phyloP scores from a whole-genome alignment of 1,140 invertebrate species.

The Drosophila pachea region DNA sequence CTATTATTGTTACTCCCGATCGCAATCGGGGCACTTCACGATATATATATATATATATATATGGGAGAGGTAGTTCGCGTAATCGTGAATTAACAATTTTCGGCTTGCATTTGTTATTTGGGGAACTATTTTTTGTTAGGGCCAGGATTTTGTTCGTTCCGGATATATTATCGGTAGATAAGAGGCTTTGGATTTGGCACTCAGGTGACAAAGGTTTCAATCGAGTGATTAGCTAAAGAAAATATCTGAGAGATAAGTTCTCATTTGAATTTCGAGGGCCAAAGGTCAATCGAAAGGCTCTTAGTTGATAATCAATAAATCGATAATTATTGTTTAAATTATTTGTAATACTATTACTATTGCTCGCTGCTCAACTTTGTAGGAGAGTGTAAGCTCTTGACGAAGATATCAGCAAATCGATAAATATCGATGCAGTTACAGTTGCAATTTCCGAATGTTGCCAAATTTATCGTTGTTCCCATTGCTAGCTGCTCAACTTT shows the following conservation, averaged over 20 bases:
- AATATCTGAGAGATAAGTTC: background rate
- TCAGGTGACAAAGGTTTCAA: background rate
- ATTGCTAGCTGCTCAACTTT: too few species aligned
- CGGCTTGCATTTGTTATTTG: background rate
- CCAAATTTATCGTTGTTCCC: too few species aligned
- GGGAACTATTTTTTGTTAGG: background rate
- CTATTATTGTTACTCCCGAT: constrained; percentile 5
- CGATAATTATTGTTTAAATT: background rate
- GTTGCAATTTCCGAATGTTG: too few species aligned
- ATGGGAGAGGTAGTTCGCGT: constrained; percentile 29
- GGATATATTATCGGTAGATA: background rate
- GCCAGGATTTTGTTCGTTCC: background rate
- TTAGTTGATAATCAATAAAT: background rate
- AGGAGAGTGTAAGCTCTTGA: too few species aligned
- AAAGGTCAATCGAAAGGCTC: background rate
- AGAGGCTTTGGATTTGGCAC: background rate
- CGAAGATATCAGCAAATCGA: too few species aligned
- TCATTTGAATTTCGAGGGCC: background rate
- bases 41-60: background rate
- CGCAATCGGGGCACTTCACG: too few species aligned
- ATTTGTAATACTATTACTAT: too few species aligned
- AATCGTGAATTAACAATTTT: constrained; percentile 22
- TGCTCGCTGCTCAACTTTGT: too few species aligned
- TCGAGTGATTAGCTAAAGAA: constrained; percentile 4
- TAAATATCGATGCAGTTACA: background rate